A percentile compares a stretch with the other conserved stretches of the same genome.
These are phyloP conservation scores for Dicrostonyx torquatus DNA, from an alignment of 2,797 vertebrate genomes.

Conservation along the genomic window DNA sequence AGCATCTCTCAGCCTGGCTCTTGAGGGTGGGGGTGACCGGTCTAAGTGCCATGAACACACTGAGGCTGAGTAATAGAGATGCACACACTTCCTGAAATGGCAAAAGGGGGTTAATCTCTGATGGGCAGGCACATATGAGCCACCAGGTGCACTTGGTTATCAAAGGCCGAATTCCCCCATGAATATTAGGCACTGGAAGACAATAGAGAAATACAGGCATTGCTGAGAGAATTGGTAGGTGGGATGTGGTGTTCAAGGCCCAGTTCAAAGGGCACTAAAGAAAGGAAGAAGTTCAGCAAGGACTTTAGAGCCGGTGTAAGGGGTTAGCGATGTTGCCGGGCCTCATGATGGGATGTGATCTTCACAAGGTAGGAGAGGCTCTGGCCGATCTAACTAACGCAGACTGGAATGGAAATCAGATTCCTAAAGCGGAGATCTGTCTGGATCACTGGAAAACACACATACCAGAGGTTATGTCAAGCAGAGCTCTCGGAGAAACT, in stretches of 20 bases:
- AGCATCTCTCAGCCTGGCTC: not conserved
- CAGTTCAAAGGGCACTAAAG: not conserved
- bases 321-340: not conserved
- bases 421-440: not conserved
- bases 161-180: not conserved
- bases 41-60: not conserved
- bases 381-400: not conserved
- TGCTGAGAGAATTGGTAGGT: not conserved
- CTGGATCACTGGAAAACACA: not conserved
- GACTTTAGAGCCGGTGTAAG: not conserved
- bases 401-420: not conserved
- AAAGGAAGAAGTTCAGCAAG: too few species aligned
- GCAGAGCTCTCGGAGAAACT: not conserved
- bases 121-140: not conserved
- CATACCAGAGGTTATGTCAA: not conserved
- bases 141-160: not conserved
- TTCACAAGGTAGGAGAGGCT: not conserved
- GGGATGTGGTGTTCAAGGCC: not conserved
- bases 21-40: not conserved
- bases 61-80: not conserved
- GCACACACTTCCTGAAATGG: not conserved
- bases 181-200: not conserved
- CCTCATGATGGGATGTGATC: not conserved
- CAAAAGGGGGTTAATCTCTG: not conserved
- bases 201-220: not conserved